Evolutionary conservation across 1,140 invertebrate species (phyloP).

Genomic region (Apis mellifera): DNA sequence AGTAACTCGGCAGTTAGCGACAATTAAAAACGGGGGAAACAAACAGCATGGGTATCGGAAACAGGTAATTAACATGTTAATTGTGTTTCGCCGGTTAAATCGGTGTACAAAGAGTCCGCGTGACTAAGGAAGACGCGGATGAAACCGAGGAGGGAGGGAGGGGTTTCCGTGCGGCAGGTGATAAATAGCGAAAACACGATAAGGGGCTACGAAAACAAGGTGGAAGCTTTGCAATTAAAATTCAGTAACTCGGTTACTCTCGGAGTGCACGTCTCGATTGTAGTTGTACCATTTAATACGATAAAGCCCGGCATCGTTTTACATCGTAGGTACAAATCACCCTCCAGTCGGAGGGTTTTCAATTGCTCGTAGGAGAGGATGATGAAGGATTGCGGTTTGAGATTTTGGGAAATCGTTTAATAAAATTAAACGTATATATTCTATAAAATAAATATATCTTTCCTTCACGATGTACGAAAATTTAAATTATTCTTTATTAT

Average conservation of each 20-base stretch:
- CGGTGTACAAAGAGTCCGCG: constrained; percentile 25
- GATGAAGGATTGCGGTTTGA: background rate
- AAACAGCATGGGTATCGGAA: background rate
- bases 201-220: constrained; percentile 35
- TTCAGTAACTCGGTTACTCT: constrained; percentile 41
- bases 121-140: constrained; percentile 19
- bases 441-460: too few species aligned
- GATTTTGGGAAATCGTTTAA: background rate
- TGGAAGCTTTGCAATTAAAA: constrained; percentile 39
- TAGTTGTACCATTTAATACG: constrained; percentile 19
- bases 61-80: constrained; percentile 41
- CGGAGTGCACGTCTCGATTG: constrained; percentile 11
- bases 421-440: too few species aligned
- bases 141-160: too few species aligned
- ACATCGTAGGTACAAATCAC: constrained; percentile 27
- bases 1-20: background rate
- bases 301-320: constrained; percentile 5
- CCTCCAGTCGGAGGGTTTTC: constrained; percentile 4
- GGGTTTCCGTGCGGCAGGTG: constrained; percentile 9
- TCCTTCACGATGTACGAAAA: too few species aligned
- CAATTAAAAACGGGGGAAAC: constrained; percentile 10
- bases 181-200: constrained; percentile 42
- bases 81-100: constrained; percentile 20
- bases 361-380: background rate
- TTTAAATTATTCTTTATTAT: too few species aligned